phyloP scores from a whole-genome alignment of 2,888 invertebrate species.

The Agapostemon virescens region DNA sequence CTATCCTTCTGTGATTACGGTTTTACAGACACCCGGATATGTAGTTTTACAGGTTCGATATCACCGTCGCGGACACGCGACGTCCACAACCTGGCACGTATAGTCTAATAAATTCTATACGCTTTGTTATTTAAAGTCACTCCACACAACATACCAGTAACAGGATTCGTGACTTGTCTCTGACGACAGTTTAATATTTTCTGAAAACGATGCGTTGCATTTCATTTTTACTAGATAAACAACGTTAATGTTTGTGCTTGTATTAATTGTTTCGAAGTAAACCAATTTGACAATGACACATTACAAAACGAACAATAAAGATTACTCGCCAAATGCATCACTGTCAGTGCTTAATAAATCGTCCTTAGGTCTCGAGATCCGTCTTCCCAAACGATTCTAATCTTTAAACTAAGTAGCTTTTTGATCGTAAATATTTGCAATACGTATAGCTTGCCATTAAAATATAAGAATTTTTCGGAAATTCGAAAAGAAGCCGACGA shows the following conservation, averaged over 20 bases:
- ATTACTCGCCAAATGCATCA: background rate
- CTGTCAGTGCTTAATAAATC: too few relatives aligned
- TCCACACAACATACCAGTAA: background rate
- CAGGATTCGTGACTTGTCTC: too few relatives aligned
- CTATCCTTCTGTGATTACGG: background rate
- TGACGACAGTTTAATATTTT: too few relatives aligned
- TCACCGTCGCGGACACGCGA: background rate
- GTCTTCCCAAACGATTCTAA: too few relatives aligned
- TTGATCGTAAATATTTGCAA: background rate
- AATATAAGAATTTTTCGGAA: background rate
- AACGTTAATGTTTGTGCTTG: background rate
- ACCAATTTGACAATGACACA: background rate
- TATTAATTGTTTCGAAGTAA: background rate
- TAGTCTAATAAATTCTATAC: background rate
- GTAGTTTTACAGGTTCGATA: background rate
- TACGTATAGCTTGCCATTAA: background rate
- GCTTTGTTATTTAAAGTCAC: background rate
- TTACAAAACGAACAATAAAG: background rate
- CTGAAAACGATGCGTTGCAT: too few relatives aligned
- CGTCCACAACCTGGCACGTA: background rate
- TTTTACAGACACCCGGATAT: background rate
- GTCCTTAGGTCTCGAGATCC: too few relatives aligned
- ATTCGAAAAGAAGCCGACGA: background rate
- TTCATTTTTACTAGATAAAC: too few relatives aligned
- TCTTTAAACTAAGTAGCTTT: background rate